phyloP scores from a whole-genome alignment of 2,113 vertebrate species.

The Ahaetulla prasina region DNA sequence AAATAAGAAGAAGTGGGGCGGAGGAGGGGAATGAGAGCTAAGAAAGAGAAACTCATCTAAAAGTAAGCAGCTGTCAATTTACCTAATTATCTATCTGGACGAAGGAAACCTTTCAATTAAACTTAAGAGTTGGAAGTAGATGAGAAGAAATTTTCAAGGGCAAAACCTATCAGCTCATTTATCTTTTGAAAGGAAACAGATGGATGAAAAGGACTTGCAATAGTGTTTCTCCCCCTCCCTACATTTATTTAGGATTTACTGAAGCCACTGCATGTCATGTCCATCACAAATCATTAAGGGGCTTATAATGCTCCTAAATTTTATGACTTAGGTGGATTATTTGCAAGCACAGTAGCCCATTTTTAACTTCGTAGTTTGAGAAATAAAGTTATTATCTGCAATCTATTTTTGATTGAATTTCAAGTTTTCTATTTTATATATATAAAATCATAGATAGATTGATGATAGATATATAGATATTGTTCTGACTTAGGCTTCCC shows the following conservation, averaged over 20 bases:
- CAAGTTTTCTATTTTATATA: slow-evolving; percentile 26
- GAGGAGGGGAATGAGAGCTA: not conserved
- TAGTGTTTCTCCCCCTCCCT: not conserved
- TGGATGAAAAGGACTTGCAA: not conserved
- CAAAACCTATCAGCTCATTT: slow-evolving; percentile 9
- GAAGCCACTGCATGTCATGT: slow-evolving; percentile 30
- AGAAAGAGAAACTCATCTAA: not conserved
- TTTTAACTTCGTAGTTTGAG: slow-evolving; percentile 39
- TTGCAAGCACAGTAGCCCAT: slow-evolving; percentile 37
- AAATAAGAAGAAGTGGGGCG: not conserved
- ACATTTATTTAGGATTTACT: slow-evolving; percentile 29
- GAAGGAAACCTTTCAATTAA: slow-evolving; percentile 22
- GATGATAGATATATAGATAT: too few species aligned
- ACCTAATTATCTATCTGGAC: not conserved
- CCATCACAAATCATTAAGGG: slow-evolving; percentile 22
- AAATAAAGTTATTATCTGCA: slow-evolving; percentile 47
- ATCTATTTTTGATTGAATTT: slow-evolving; percentile 44
- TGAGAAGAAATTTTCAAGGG: slow-evolving; percentile 17
- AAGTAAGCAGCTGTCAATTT: not conserved
- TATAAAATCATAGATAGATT: too few species aligned
- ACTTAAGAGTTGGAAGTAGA: not conserved
- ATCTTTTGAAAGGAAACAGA: slow-evolving; percentile 27
- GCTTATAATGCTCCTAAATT: slow-evolving; percentile 46
- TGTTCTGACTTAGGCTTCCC: too few species aligned
- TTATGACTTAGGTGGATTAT: slow-evolving; percentile 47